Evolutionary conservation across 2,888 invertebrate species (phyloP).

Genomic region (Hybos culiciformis): DNA sequence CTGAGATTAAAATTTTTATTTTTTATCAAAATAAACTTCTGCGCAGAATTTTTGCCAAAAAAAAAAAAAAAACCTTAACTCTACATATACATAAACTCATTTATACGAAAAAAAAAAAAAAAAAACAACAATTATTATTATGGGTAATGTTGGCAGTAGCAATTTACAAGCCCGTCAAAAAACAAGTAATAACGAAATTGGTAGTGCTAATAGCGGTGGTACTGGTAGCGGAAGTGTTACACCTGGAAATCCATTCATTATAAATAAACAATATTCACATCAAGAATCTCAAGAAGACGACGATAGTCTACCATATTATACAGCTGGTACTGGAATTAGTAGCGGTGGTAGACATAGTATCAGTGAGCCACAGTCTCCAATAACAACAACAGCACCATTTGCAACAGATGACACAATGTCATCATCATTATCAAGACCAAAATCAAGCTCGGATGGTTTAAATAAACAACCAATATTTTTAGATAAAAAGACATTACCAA

Average conservation of each 20-base stretch:
- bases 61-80: too few relatives aligned
- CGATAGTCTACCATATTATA: slow-evolving; percentile 64
- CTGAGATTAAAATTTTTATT: too few relatives aligned
- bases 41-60: too few relatives aligned
- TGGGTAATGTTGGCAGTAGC: slow-evolving; percentile 24
- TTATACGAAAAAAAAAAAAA: too few relatives aligned
- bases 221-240: slow-evolving; percentile 33
- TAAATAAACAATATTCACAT: slow-evolving; percentile 63
- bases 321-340: neutral
- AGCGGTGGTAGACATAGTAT: slow-evolving; percentile 34
- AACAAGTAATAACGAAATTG: too few relatives aligned
- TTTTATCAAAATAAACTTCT: too few relatives aligned
- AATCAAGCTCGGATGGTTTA: slow-evolving; percentile 9
- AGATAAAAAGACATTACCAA: slow-evolving; percentile 44
- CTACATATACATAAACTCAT: too few relatives aligned
- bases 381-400: slow-evolving; percentile 51
- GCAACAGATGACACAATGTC: slow-evolving; percentile 57
- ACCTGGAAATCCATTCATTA: slow-evolving; percentile 73
- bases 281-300: slow-evolving; percentile 56
- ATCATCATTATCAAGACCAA: slow-evolving; percentile 26
- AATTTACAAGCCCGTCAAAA: slow-evolving; percentile 46
- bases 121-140: too few relatives aligned
- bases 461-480: slow-evolving; percentile 7
- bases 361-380: slow-evolving; percentile 32
- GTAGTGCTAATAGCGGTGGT: slow-evolving; percentile 64